Base-by-base conservation (phyloP, 2,113 vertebrate genomes). In the Poicephalus meyeri region DNA sequence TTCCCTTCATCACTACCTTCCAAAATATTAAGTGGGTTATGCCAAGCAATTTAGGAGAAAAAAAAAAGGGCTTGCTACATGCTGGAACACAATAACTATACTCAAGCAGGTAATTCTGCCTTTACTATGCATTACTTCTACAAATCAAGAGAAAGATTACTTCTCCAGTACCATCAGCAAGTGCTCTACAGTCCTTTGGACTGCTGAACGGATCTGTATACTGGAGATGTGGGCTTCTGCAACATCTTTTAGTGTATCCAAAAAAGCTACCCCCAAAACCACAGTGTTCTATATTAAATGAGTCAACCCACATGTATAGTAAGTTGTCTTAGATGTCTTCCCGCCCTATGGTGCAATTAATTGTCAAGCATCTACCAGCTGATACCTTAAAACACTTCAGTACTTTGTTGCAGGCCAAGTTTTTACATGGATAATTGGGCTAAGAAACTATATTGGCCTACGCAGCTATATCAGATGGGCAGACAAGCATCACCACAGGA, bases 241-340 rank as follows among this genome's bases (percentile, higher is more conserved):
- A 93, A 33, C 41, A 73, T 46, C 25, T 64, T 41, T 60, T 39
- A 61, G 50, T 5, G 1, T 26, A 55, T 9, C 56, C 64, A 93
- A 4, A 85, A 39, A 78, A 85, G 55, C 25, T 58, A 68, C 31
- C 39, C n/a, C 61, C 47, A 71, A 64, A 85, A 26, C 16, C 13
- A 58, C 44, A 47, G 39, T 3, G 17, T 10, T 50, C 58, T 47
- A 7, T 10, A 39, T 6, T n/a, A 46, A 85, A 83, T 18, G 17
- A 86, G 13, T 61, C n/a, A 78, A 73, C 15, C 17, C 50, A 50
- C 39, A 77, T 9, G 29, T 0, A 33, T 0, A 53, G 14, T 16
- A 80, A 68, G 65, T 39, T 46, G 39, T 41, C 64, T 80, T 72
- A 58, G 65, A 52, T 33, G 35, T 25, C 64, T 80, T 73, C 63